phyloP scores from a whole-genome alignment of 2,797 vertebrate genomes.

The Clarias laeviceps region DNA sequence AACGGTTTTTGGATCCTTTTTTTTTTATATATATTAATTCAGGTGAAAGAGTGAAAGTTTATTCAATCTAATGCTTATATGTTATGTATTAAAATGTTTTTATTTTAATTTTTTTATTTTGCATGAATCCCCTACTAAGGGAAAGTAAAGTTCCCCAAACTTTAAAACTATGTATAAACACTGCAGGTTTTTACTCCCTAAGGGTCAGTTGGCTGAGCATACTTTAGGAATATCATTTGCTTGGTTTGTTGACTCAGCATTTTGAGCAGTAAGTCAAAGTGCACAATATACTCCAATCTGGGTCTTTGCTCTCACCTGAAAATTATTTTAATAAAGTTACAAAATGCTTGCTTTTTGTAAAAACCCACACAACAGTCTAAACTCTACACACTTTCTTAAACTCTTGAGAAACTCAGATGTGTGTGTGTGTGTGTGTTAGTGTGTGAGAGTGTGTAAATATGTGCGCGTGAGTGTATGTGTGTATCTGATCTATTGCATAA shows the following conservation, averaged over 20 bases:
- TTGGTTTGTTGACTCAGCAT: constrained; percentile 23
- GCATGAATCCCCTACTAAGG: not conserved
- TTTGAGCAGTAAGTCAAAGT: constrained; percentile 15
- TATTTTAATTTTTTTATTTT: too few species aligned
- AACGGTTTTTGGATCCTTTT: not conserved
- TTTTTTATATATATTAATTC: not conserved
- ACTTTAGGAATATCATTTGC: not conserved
- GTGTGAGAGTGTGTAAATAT: not conserved
- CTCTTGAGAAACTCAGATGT: not conserved
- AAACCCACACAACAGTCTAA: not conserved
- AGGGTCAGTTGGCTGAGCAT: not conserved
- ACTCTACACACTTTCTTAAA: not conserved
- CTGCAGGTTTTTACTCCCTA: not conserved
- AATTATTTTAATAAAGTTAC: not conserved
- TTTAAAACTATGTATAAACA: not conserved
- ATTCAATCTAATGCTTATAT: not conserved
- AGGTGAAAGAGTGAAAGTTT: not conserved
- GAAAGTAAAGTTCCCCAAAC: not conserved
- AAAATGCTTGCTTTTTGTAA: not conserved
- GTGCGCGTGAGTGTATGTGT: not conserved
- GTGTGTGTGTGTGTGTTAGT: not conserved
- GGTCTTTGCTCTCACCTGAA: not conserved
- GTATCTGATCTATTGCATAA: constrained; percentile 22
- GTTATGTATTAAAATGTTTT: not conserved
- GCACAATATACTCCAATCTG: not conserved